Evolutionary conservation across 1,140 invertebrate species (phyloP), one percentile per base, ranked within the genome.

Genomic region (Caenorhabditis remanei): DNA sequence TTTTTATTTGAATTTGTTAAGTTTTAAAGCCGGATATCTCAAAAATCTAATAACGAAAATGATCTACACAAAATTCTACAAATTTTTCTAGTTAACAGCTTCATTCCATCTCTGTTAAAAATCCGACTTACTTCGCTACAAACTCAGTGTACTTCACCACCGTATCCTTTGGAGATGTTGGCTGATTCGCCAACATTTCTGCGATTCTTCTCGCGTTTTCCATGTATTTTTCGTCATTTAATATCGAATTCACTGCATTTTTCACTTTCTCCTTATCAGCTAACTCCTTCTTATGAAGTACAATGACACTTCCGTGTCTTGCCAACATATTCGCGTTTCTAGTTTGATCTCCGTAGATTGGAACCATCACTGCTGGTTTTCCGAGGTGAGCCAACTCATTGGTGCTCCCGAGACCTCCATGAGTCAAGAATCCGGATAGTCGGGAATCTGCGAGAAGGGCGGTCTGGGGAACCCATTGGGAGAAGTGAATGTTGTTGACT

Each of bases 281-380:
- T 4, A 89, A 50, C 13, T 88, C 56, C 24, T 32, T 83, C 58
- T 89, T 89, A 9, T 87, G 43, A 4, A 89, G 32, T n/a, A 79
- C 24, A 53, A 89, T 56, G 0, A 88, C 84, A n/a, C 46, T 41
- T 53, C 90, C 88, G 61, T 89, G 86, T 32, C 83, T 48, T 56
- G 67, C 84, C 41, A 88, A 56, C 58, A 87, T 88, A 14, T 87
- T 16, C 9, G 85, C 58, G 75, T 91, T 91, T 43, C 86, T 58
- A 4, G 41, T 56, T 71, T 91, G 90, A 40, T 91, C 90, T 14
- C 71, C 89, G 67, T 89, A 91, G 16, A 91, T 84, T 19, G 90
- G 90, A 82, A 86, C 85, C 13, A 85, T 89, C 5, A 91, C 50
- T 65, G 91, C 87, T 19, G 90, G 90, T 24, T 90, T 88, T 6